Evolutionary conservation across 2,113 vertebrate genomes (phyloP).

Genomic region (Phasianus colchicus): DNA sequence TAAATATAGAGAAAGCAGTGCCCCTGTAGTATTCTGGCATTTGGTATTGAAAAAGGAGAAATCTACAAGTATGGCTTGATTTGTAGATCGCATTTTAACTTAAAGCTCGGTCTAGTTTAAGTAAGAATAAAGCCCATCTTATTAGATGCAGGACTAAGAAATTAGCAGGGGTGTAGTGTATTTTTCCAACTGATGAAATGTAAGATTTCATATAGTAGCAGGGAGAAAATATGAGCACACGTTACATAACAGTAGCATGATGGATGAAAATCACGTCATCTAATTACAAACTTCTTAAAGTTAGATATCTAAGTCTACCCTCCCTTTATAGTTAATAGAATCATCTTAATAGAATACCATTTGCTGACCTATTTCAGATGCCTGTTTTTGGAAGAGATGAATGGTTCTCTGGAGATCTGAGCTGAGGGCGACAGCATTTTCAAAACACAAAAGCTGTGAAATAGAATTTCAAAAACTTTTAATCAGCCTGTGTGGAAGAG

Average conservation of each 20-base stretch:
- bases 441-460: slow-evolving; percentile 36
- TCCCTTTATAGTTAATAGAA: slow-evolving; percentile 32
- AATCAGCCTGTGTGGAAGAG: neutral
- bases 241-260: neutral
- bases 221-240: neutral
- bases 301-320: neutral
- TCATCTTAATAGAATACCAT: slow-evolving; percentile 6
- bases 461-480: neutral
- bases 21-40: neutral
- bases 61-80: neutral
- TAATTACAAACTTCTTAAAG: slow-evolving; percentile 32
- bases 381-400: neutral
- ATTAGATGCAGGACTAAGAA: neutral
- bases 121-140: neutral
- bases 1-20: neutral
- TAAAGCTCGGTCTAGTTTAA: neutral
- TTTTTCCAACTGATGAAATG: neutral
- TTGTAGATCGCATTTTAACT: neutral
- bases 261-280: neutral
- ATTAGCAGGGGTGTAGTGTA: neutral
- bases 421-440: slow-evolving; percentile 10
- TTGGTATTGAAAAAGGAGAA: neutral
- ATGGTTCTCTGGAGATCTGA: slow-evolving; percentile 3
- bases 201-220: neutral
- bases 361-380: slow-evolving; percentile 35